These are phyloP conservation scores for Gorsachius goisagi DNA, from an alignment of 2,113 vertebrate genomes.

Conservation along the genomic window DNA sequence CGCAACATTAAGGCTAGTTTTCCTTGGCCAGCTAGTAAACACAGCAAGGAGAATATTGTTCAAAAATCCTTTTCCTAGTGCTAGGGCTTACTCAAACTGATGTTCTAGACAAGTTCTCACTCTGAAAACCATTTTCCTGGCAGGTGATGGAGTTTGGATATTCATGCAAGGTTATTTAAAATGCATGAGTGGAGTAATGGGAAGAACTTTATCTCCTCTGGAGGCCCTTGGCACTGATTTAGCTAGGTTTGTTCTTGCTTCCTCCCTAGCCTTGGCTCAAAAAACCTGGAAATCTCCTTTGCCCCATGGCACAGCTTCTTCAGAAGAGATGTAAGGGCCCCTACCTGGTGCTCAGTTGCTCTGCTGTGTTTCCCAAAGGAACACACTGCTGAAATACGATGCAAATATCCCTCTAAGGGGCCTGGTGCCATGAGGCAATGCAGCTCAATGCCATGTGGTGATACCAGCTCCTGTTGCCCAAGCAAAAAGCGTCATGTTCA, in stretches of 20 bases:
- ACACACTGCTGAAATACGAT: not conserved
- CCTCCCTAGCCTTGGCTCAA: not conserved
- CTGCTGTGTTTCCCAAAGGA: not conserved
- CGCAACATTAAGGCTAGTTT: not conserved
- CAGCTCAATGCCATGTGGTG: not conserved
- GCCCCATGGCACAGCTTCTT: not conserved
- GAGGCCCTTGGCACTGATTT: not conserved
- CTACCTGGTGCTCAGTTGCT: not conserved
- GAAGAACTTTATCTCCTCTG: not conserved
- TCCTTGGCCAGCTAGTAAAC: not conserved
- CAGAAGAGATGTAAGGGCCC: not conserved
- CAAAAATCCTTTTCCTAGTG: not conserved
- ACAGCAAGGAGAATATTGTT: not conserved
- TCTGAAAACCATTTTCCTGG: not conserved
- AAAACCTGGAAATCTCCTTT: not conserved
- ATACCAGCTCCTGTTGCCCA: not conserved
- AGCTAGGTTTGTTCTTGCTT: not conserved
- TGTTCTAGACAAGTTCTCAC: not conserved
- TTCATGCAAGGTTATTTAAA: not conserved
- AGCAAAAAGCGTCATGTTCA: rapidly evolving
- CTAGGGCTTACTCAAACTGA: not conserved
- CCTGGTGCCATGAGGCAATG: not conserved
- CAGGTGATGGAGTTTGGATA: not conserved
- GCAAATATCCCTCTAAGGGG: not conserved
- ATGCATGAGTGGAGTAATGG: not conserved